These are phyloP conservation scores for Eupeodes latifasciatus DNA, from an alignment of 2,888 invertebrate genomes.

Conservation along the genomic window DNA sequence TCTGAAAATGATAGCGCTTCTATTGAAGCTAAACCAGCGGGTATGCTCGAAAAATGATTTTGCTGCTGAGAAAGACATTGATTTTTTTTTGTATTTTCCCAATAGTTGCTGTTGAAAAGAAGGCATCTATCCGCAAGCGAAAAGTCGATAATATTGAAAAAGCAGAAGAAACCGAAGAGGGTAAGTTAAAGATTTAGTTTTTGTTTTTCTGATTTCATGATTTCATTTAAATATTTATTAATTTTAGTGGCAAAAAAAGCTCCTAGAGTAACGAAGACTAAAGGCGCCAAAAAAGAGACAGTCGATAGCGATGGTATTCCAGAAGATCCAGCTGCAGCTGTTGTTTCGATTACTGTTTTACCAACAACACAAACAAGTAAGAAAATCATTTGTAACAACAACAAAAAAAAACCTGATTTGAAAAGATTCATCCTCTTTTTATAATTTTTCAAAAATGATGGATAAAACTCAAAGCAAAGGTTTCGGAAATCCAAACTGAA, in stretches of 20 bases:
- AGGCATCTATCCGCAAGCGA: slow-evolving; percentile 44
- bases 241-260: slow-evolving; percentile 54
- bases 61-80: not conserved
- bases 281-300: slow-evolving; percentile 67
- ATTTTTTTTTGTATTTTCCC: not conserved
- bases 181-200: slow-evolving; percentile 19
- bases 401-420: too few relatives aligned
- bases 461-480: too few relatives aligned
- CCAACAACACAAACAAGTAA: slow-evolving; percentile 58
- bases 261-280: slow-evolving; percentile 60
- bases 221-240: not conserved
- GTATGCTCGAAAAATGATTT: slow-evolving; percentile 31
- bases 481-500: too few relatives aligned
- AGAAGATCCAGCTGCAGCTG: slow-evolving; percentile 53
- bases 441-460: too few relatives aligned
- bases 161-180: slow-evolving; percentile 50
- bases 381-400: too few relatives aligned
- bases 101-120: slow-evolving; percentile 49
- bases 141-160: slow-evolving; percentile 56
- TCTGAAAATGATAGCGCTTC: slow-evolving; percentile 44
- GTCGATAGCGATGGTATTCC: slow-evolving; percentile 64
- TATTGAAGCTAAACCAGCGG: slow-evolving; percentile 31
- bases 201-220: not conserved
- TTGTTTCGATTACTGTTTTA: slow-evolving; percentile 22
- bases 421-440: too few relatives aligned